Base-by-base conservation (phyloP, 2,797 vertebrate genomes). In the Acanthopagrus latus region DNA sequence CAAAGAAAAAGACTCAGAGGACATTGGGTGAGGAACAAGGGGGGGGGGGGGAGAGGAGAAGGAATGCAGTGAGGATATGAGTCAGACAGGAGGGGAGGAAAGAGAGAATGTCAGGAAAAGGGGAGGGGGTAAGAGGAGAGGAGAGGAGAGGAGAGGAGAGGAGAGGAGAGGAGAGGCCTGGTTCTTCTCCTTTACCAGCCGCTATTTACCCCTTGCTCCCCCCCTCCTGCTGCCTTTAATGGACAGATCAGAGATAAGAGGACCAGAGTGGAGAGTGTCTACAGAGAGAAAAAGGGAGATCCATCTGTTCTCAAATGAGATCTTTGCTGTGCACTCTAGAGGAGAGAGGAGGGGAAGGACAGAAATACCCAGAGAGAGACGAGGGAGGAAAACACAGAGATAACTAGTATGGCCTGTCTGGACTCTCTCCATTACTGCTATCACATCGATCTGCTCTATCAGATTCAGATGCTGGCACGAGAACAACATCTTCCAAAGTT, bases 241-340 rank as follows among this genome's bases (percentile, higher is more conserved):
- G 80, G 70, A 41, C 29, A 7, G 77, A 77, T 78, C n/a, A 54
- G 38, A 86, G 72, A 90, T 77, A 83, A 85, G 58, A 56, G n/a
- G 51, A 71, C 17, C 58, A 68, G 44, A 74, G 57, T 63, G 65
- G 64, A 82, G 83, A 72, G 55, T 71, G 59, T 81, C 67, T 23
- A 25, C 18, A 78, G 25, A 76, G 62, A 74, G 55, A 66, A 65
- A 75, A 50, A 25, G 55, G 12, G 68, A 63, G 47, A 80, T 78
- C 71, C 74, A 84, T 88, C 79, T 56, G 67, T 74, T 68, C 55
- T 54, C 10, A 81, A 82, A 80, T 81, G 64, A 80, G 65, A 73
- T 78, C 38, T 64, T 46, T 64, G 59, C 27, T 1, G 16, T 47
- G 41, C 41, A 70, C 29, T 72, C 64, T 25, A 62, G 10, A 51